A percentile compares a stretch with the other conserved stretches of the same genome.
Evolutionary conservation across 2,888 invertebrate species (phyloP).

Genomic region (Nemapogon koenigi): DNA sequence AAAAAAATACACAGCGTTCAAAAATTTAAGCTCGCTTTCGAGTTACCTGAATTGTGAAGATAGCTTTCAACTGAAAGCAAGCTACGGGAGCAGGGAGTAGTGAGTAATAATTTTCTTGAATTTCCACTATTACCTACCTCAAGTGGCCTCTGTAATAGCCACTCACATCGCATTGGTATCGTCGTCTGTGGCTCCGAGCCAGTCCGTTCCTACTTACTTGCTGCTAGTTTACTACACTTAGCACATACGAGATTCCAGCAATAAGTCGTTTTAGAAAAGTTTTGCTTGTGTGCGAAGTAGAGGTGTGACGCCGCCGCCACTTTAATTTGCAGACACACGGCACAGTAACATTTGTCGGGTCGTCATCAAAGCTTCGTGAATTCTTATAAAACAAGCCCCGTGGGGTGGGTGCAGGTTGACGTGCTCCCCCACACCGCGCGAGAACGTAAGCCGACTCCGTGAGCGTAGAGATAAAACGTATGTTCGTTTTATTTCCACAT

Average conservation of each 20-base stretch:
- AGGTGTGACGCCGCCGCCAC: too few relatives aligned
- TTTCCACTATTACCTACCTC: constrained; percentile 8
- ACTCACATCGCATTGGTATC: constrained; percentile 1
- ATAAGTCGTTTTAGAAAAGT: too few relatives aligned
- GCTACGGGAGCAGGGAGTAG: too few relatives aligned
- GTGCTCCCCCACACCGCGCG: constrained; percentile 23
- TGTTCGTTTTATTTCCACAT: constrained; percentile 64
- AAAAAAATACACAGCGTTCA: too few relatives aligned
- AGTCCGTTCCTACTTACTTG: neutral
- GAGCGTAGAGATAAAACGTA: constrained; percentile 58
- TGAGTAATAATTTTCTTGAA: constrained; percentile 8
- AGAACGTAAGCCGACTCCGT: constrained; percentile 44
- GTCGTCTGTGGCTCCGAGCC: constrained; percentile 2
- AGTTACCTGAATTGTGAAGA: too few relatives aligned
- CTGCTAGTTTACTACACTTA: constrained; percentile 6
- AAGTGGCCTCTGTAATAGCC: constrained; percentile 8
- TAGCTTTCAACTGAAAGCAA: neutral
- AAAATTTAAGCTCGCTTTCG: too few relatives aligned
- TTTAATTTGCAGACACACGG: too few relatives aligned
- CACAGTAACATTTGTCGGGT: constrained; percentile 26
- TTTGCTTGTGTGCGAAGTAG: too few relatives aligned
- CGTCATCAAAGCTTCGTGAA: constrained; percentile 28
- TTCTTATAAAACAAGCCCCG: constrained; percentile 35
- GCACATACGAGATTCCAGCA: too few relatives aligned
- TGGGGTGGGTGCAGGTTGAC: constrained; percentile 15